phyloP scores from a whole-genome alignment of 2,797 vertebrate genomes.

The Esox lucius region DNA sequence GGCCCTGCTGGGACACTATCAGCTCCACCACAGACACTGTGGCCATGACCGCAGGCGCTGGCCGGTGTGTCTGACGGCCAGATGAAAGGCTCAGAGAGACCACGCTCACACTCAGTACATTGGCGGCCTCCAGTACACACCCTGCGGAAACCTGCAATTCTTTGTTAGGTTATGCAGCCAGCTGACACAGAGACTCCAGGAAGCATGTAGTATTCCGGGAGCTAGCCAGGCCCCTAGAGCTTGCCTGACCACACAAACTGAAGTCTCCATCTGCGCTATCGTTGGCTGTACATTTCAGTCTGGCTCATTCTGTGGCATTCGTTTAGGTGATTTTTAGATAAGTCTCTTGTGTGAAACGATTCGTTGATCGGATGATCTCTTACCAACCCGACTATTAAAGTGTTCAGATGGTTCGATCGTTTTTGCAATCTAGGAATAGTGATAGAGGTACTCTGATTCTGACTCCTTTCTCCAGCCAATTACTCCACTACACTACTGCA shows the following conservation, averaged over 20 bases:
- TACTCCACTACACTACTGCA: too few species aligned
- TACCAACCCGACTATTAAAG: too few species aligned
- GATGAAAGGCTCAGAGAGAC: constrained; percentile 31
- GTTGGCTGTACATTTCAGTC: too few species aligned
- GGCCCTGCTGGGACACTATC: constrained; percentile 40
- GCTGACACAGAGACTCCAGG: constrained; percentile 40
- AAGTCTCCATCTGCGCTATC: too few species aligned
- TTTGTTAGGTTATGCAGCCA: constrained; percentile 44
- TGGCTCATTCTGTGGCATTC: too few species aligned
- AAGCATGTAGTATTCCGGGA: constrained; percentile 42
- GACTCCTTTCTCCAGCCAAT: too few species aligned
- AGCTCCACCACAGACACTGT: constrained; percentile 32
- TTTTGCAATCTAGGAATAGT: too few species aligned
- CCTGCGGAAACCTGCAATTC: constrained; percentile 40
- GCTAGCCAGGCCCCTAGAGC: constrained; percentile 23
- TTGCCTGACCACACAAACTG: constrained; percentile 5
- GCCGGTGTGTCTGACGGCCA: constrained; percentile 10
- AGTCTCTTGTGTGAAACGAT: too few species aligned
- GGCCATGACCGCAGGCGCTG: not conserved
- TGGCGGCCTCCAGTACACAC: not conserved
- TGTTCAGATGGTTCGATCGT: too few species aligned
- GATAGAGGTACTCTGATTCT: too few species aligned
- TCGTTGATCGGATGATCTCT: too few species aligned
- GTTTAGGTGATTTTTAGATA: too few species aligned
- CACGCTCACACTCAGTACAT: not conserved